Evolutionary conservation across 2,888 invertebrate species (phyloP).

Genomic region (Zeuzera pyrina): DNA sequence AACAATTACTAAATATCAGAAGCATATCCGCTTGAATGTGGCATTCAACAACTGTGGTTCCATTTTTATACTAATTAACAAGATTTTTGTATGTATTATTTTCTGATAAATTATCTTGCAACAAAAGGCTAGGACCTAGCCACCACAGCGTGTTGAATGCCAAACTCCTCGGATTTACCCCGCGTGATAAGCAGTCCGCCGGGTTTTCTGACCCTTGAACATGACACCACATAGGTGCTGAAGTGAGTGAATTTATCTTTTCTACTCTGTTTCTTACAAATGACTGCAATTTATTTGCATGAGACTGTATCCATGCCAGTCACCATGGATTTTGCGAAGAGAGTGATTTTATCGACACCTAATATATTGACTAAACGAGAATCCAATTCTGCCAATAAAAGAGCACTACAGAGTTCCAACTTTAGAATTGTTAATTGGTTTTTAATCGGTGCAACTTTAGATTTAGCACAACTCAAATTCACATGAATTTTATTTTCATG

Average conservation of each 20-base stretch:
- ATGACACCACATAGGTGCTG: conserved; percentile 3
- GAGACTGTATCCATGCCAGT: conserved; percentile 9
- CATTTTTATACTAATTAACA: too few relatives aligned
- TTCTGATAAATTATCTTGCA: too few relatives aligned
- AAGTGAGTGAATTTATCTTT: conserved; percentile 1
- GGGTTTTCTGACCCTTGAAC: conserved; percentile 8
- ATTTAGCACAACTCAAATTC: neutral
- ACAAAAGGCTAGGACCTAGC: conserved; percentile 4
- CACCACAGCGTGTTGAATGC: conserved; percentile 4
- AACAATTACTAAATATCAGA: too few relatives aligned
- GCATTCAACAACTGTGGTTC: too few relatives aligned
- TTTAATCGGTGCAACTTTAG: conserved; percentile 3
- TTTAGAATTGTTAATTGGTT: neutral
- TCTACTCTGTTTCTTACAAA: conserved; percentile 4
- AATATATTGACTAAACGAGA: conserved; percentile 1
- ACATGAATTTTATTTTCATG: neutral
- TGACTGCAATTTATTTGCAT: conserved; percentile 4
- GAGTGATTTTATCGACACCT: conserved; percentile 1
- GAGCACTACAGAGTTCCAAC: conserved; percentile 1
- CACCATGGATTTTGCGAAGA: conserved; percentile 8
- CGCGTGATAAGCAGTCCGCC: conserved; percentile 7
- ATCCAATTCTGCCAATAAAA: neutral
- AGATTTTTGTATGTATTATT: too few relatives aligned
- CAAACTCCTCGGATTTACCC: neutral
- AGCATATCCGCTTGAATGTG: too few relatives aligned